Base-by-base conservation (phyloP, 1,140 invertebrate species). In the Cydia amplana region DNA sequence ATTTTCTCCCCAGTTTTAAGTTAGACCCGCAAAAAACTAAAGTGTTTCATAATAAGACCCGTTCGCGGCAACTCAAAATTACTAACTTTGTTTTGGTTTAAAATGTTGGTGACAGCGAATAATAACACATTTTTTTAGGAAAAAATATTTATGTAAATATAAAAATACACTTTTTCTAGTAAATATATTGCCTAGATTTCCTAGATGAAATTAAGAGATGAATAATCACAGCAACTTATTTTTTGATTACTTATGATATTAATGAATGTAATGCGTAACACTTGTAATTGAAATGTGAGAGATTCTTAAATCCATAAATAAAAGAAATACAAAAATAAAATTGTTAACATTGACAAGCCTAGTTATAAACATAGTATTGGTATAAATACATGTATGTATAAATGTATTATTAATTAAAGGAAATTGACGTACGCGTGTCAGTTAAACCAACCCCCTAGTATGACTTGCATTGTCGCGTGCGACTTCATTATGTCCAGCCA, bases 1-100 rank as follows among this genome's bases (percentile, higher is more conserved):
- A 91, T 91, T 86, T 87, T 79, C 80, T 83, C 80, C 80, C 77
- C 75, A 72, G 80, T 65, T 77, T 36, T 76, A 75, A 75, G 73
- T 85, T 84, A 84, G 81, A 75, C 43, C 76, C 79, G 75, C 73
- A 87, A 84, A 87, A 87, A 60, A 60, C 60, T 60, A 75, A 55
- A 63, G n/a, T 74, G 40, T 32, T 23, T 20, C 16, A 72, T 51
- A 72, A 74, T 49, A 18, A 46, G n/a, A n/a, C 20, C 16, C 28
- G 72, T 72, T 43, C n/a, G 28, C 49, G 49, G n/a, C 73, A 20
- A 51, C 51, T 12, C 20, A 20, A 70, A 40, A 10, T 70, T 18
- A 40, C 3, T 70, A 36, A 12, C 2, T 67, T 18, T 36, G n/a
- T 51, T 55, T n/a, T 55, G 18, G 20, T 60, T 23, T 60, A 3